Conservation (phyloP, 2,113 vertebrate species). For the Baryphthengus martii region DNA sequence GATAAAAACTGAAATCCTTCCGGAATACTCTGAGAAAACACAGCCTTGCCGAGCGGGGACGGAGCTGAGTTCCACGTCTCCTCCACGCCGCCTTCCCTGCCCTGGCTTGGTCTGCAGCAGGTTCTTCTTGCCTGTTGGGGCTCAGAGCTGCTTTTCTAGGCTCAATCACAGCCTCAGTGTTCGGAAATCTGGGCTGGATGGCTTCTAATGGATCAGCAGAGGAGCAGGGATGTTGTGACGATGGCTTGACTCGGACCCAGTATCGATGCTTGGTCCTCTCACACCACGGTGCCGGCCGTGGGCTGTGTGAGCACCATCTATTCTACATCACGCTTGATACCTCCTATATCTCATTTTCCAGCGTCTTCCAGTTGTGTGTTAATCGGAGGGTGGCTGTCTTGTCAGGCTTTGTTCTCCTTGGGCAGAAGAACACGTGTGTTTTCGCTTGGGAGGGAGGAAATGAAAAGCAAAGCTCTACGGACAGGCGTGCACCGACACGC, state of each 20-base stretch:
- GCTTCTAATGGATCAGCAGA: not conserved
- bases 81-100: accelerated
- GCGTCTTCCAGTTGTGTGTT: not conserved
- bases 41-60: not conserved
- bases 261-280: not conserved
- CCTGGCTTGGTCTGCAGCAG: not conserved
- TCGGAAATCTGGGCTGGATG: not conserved
- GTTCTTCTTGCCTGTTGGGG: not conserved
- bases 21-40: not conserved
- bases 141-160: not conserved
- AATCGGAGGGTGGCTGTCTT: not conserved
- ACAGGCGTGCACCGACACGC: accelerated
- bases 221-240: not conserved
- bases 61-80: not conserved
- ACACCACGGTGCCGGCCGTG: accelerated
- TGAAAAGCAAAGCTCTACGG: not conserved
- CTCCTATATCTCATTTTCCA: not conserved
- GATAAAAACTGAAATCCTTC: conserved; percentile 20
- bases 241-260: not conserved
- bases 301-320: not conserved
- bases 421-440: accelerated
- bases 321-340: accelerated
- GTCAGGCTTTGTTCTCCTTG: not conserved
- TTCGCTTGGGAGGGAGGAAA: not conserved
- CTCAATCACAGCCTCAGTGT: not conserved